A percentile compares a stretch with the other conserved stretches of the same genome.
Evolutionary conservation across 2,888 invertebrate species (phyloP).

Genomic region (Leptura quadrifasciata): DNA sequence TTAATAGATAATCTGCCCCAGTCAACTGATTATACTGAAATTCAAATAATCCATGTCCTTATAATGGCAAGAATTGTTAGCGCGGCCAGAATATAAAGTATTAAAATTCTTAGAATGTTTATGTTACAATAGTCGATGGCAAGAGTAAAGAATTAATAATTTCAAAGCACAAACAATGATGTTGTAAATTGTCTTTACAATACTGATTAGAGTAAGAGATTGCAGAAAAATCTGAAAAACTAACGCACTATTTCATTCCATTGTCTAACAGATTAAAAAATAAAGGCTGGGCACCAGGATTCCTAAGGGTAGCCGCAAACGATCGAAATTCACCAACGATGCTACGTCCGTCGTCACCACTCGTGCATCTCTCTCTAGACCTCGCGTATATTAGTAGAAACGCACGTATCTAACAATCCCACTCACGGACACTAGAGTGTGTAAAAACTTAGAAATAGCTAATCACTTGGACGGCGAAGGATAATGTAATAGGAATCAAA

Average conservation of each 20-base stretch:
- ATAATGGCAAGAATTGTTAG: conserved; percentile 23
- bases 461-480: too few relatives aligned
- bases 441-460: too few relatives aligned
- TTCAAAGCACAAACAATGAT: conserved; percentile 55
- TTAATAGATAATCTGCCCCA: neutral
- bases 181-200: conserved; percentile 58
- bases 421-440: too few relatives aligned
- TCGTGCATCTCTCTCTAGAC: conserved; percentile 11
- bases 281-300: conserved; percentile 51
- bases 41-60: neutral
- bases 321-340: conserved; percentile 38
- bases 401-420: neutral
- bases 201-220: conserved; percentile 59
- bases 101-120: conserved; percentile 45
- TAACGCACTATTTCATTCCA: conserved; percentile 57
- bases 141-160: conserved; percentile 56
- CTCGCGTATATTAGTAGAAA: neutral
- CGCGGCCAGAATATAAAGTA: conserved; percentile 41
- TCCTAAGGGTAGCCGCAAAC: conserved; percentile 50
- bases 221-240: conserved; percentile 56
- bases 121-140: conserved; percentile 37
- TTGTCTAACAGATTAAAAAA: conserved; percentile 48
- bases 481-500: too few relatives aligned
- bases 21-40: neutral
- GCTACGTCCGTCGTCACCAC: neutral